Evolutionary conservation across 2,797 vertebrate genomes (phyloP).

Genomic region (Notoglanidium macrostoma): DNA sequence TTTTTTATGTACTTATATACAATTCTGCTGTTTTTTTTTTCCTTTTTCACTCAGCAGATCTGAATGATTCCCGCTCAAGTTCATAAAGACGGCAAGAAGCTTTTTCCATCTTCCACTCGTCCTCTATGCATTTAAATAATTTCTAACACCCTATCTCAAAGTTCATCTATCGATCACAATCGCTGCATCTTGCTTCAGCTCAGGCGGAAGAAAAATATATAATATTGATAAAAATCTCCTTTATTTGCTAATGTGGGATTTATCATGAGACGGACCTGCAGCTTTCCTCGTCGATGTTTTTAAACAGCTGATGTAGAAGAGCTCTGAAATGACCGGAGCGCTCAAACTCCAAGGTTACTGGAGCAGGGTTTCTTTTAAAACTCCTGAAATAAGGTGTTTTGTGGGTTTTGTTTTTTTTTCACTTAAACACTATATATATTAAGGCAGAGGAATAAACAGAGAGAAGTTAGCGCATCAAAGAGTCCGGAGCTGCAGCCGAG

Average conservation of each 20-base stretch:
- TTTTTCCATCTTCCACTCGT: constrained; percentile 51
- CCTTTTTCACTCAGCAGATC: not conserved
- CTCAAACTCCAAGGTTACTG: constrained; percentile 76
- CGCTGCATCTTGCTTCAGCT: constrained; percentile 62
- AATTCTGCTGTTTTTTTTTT: constrained; percentile 46
- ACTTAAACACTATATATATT: constrained; percentile 78
- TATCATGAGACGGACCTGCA: constrained; percentile 72
- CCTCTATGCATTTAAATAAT: constrained; percentile 54
- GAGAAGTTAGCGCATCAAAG: constrained; percentile 80
- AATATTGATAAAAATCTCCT: constrained; percentile 58
- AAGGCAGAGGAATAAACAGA: constrained; percentile 77
- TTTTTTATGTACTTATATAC: constrained; percentile 46
- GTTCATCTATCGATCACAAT: constrained; percentile 59
- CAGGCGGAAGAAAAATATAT: constrained; percentile 61
- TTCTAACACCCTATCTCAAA: constrained; percentile 60
- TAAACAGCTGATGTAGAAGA: constrained; percentile 73
- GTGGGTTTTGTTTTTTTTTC: constrained; percentile 52
- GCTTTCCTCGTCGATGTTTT: constrained; percentile 70
- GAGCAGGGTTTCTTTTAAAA: constrained; percentile 72
- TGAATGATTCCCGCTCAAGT: constrained; percentile 38
- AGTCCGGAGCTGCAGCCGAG: constrained; percentile 72
- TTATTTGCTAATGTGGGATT: constrained; percentile 63
- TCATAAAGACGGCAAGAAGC: constrained; percentile 35
- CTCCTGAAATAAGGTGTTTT: constrained; percentile 69
- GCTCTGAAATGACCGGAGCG: constrained; percentile 74